Conservation (phyloP, 2,888 invertebrate genomes). For the Serrognathus titanus region DNA sequence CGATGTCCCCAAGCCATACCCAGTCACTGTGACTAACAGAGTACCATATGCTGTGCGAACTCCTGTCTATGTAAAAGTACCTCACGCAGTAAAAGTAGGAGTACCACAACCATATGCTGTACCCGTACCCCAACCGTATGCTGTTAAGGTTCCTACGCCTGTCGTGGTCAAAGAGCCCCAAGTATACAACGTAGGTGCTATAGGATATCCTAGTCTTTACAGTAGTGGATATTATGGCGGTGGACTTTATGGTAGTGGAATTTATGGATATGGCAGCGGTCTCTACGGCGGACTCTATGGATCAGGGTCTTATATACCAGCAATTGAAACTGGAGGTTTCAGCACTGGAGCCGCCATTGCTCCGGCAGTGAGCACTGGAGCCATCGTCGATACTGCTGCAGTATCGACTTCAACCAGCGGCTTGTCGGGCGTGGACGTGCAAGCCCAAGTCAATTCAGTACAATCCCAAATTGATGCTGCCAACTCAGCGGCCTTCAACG, state of each 20-base stretch:
- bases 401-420: neutral
- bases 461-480: no score
- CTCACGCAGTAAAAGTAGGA: slow-evolving; percentile 18
- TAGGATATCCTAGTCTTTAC: no score
- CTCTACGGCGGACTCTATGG: neutral
- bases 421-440: no score
- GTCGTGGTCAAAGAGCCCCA: slow-evolving; percentile 31
- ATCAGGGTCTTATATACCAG: neutral
- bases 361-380: neutral
- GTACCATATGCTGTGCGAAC: slow-evolving; percentile 36
- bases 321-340: neutral
- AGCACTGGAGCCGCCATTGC: neutral
- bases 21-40: slow-evolving; percentile 26
- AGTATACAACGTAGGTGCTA: no score
- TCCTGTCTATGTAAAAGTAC: slow-evolving; percentile 22
- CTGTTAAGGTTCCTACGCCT: slow-evolving; percentile 29
- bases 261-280: no score
- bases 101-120: slow-evolving; percentile 28
- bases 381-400: neutral
- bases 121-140: slow-evolving; percentile 16
- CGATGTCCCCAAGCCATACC: slow-evolving; percentile 26
- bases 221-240: no score
- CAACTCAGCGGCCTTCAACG: no score
- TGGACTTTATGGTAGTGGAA: no score
- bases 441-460: no score